Base-by-base conservation (phyloP, 1,140 invertebrate genomes). In the Drosophila lacteicornis region DNA sequence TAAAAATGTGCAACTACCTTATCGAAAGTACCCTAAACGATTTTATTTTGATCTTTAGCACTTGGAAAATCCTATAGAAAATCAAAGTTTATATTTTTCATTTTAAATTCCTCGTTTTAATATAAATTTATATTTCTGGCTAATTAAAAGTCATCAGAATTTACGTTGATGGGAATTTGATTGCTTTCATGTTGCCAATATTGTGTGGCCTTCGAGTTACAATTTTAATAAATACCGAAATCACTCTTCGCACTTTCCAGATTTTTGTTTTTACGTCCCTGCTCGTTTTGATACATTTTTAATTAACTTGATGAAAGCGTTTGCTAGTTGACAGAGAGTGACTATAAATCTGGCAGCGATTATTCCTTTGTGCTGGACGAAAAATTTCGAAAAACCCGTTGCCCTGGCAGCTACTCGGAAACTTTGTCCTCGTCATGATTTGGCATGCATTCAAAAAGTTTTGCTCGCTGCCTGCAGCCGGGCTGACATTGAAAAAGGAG, bases 401-500 rank as follows among this genome's bases (percentile, higher is more conserved):
- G 12, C 17, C 13, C n/a, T 36, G 13, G 11, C 36, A 55, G 53
- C 13, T 33, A 4, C 42, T 15, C 38, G 12, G 17, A 33, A 78
- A 58, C 53, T 79, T 63, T 79, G 75, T 71, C 65, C 63, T 70
- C n/a, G 65, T 69, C 61, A 59, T 51, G 61, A 80, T 78, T 88
- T 87, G 84, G 83, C 84, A 84, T 62, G 77, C 80, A 78, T 87
- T 88, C 80, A 87, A 80, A 82, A 70, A 57, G 59, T 51, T 66
- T 57, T 75, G 9, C 45, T 53, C 59, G 43, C 66, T 47, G 53
- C 49, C 74, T 51, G 66, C 61, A 30, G 47, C 46, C 13, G 19
- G 59, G 47, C 46, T 86, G 82, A 86, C 82, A 85, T 85, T 85
- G 82, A 85, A 85, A 85, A 67, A 59, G 71, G 68, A 46, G 53